phyloP scores from a whole-genome alignment of 2,888 invertebrate species.

The Salticus scenicus region DNA sequence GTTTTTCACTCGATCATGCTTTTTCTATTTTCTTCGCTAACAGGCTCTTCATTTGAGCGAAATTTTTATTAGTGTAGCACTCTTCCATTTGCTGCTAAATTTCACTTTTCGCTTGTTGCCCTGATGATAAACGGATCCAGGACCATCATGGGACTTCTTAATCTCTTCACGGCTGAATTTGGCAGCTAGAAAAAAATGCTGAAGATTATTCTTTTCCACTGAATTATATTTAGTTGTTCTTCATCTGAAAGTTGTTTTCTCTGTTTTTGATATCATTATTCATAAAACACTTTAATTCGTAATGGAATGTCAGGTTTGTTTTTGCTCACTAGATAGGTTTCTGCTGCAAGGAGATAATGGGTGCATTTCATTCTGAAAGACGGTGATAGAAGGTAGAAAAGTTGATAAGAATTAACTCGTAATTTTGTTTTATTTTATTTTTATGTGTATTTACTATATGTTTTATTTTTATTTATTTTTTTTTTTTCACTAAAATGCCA shows the following conservation, averaged over 20 bases:
- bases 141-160: not conserved
- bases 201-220: too few species aligned
- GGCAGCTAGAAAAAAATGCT: too few species aligned
- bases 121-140: constrained; percentile 13
- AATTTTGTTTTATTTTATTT: too few species aligned
- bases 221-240: not conserved
- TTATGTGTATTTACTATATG: too few species aligned
- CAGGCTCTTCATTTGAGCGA: not conserved
- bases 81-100: constrained; percentile 34
- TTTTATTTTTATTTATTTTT: too few species aligned
- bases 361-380: too few species aligned
- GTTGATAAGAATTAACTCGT: too few species aligned
- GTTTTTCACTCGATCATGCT: not conserved
- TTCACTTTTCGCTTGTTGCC: constrained; percentile 59
- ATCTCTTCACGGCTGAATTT: not conserved
- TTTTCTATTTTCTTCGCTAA: not conserved
- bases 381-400: too few species aligned
- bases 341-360: too few species aligned
- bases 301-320: not conserved
- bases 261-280: not conserved
- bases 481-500: too few species aligned
- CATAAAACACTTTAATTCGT: not conserved
- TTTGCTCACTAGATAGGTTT: not conserved
- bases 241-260: not conserved
- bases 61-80: constrained; percentile 6